A percentile compares a stretch with the other conserved stretches of the same genome.
phyloP scores from a whole-genome alignment of 1,140 invertebrate genomes.

The Anoplolepis gracilipes region DNA sequence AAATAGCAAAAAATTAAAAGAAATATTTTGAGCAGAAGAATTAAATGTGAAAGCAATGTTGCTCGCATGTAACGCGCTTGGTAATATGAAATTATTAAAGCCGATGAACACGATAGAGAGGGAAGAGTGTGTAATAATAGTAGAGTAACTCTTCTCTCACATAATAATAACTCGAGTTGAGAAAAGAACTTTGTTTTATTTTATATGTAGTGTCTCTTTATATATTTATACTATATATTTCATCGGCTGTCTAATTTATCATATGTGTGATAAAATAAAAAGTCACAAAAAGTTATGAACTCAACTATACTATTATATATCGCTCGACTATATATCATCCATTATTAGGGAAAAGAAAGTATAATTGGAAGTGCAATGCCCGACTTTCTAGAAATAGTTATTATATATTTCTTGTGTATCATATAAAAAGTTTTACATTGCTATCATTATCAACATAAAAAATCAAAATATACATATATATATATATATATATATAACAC shows the following conservation, averaged over 20 bases:
- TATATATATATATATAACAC: no score
- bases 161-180: neutral
- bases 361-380: neutral
- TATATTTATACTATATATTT: no score
- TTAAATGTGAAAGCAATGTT: neutral
- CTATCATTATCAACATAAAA: neutral
- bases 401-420: neutral
- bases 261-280: no score
- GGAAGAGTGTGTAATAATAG: neutral
- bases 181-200: neutral
- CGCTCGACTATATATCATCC: neutral
- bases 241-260: neutral
- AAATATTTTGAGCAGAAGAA: neutral
- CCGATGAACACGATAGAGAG: no score
- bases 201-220: neutral
- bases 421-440: neutral
- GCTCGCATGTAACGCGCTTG: neutral
- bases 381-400: constrained; percentile 25
- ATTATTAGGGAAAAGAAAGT: neutral
- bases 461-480: no score
- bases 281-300: neutral
- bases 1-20: no score
- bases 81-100: constrained; percentile 9
- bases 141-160: no score
- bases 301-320: neutral